Percentiles rank a stretch among this genome's conserved stretches.
These are phyloP conservation scores for Actinia equina DNA, from an alignment of 64 coral and sea anemone genomes.

Conservation along the genomic window DNA sequence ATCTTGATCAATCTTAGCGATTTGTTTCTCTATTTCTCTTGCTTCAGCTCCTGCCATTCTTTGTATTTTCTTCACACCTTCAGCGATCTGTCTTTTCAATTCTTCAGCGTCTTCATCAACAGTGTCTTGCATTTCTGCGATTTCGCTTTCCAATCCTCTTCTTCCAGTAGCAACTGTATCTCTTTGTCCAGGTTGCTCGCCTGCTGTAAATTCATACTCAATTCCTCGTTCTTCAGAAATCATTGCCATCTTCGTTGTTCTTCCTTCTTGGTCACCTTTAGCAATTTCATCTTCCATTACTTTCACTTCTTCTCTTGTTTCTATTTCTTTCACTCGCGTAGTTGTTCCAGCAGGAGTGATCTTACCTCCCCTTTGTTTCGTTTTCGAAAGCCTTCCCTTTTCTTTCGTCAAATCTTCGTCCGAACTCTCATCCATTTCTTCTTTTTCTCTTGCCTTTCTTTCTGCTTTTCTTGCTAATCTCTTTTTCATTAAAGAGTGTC, in stretches of 20 bases:
- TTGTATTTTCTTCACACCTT: not conserved
- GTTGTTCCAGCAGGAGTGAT: not conserved
- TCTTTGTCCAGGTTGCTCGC: not conserved
- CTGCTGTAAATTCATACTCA: not conserved
- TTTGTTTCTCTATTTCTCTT: not conserved
- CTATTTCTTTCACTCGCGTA: not conserved
- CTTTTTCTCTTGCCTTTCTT: not conserved
- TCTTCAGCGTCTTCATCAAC: not conserved
- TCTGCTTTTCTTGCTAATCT: not conserved
- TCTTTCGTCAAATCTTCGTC: not conserved
- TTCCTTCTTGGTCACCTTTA: not conserved
- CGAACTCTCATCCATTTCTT: not conserved
- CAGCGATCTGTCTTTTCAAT: not conserved
- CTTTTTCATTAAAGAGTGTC: not conserved
- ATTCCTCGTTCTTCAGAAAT: not conserved
- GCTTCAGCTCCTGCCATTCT: not conserved
- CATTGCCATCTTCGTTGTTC: not conserved
- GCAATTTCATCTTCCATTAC: not conserved
- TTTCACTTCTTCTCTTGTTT: not conserved
- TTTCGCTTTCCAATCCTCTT: not conserved
- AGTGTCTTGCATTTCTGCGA: not conserved
- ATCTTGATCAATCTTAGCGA: not conserved
- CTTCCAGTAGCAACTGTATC: not conserved
- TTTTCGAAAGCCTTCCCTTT: not conserved
- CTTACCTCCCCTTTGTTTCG: not conserved